Conservation (phyloP, 2,797 vertebrate genomes). For the Sciurus carolinensis region DNA sequence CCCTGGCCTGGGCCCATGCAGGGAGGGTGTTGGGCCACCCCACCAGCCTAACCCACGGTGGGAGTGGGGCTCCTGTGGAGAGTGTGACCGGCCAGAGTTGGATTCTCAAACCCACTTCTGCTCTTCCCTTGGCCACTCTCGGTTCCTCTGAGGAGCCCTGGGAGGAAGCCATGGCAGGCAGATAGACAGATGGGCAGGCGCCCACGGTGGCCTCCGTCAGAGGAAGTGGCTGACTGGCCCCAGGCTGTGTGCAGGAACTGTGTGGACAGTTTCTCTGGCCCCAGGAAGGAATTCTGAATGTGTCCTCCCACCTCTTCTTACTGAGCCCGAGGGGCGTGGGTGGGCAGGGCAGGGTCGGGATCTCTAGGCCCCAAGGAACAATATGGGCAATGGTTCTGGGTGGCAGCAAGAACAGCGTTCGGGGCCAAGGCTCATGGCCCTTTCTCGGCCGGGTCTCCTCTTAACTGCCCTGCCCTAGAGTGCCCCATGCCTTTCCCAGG, state of each 20-base stretch:
- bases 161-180: neutral
- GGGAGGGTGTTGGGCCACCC: neutral
- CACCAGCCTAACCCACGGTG: neutral
- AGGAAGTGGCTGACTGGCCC: slow-evolving; percentile 26
- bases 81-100: accelerated
- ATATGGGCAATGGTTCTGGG: neutral
- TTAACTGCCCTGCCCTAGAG: neutral
- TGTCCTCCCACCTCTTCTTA: neutral
- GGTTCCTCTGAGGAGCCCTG: neutral
- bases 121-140: neutral
- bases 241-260: neutral
- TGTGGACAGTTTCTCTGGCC: slow-evolving; percentile 1
- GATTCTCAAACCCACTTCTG: neutral
- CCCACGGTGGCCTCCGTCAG: neutral
- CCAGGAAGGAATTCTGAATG: slow-evolving; percentile 43
- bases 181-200: slow-evolving; percentile 19
- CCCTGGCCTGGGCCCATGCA: slow-evolving; percentile 57
- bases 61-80: neutral
- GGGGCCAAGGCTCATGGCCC: neutral
- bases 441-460: neutral
- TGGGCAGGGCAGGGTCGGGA: neutral
- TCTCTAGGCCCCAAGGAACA: neutral
- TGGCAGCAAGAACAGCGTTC: neutral
- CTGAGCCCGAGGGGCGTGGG: neutral
- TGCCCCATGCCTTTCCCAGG: neutral